Percentiles rank a stretch among this genome's conserved stretches.
phyloP scores from a whole-genome alignment of 2,888 invertebrate species.

The Hoplodrina blanda region DNA sequence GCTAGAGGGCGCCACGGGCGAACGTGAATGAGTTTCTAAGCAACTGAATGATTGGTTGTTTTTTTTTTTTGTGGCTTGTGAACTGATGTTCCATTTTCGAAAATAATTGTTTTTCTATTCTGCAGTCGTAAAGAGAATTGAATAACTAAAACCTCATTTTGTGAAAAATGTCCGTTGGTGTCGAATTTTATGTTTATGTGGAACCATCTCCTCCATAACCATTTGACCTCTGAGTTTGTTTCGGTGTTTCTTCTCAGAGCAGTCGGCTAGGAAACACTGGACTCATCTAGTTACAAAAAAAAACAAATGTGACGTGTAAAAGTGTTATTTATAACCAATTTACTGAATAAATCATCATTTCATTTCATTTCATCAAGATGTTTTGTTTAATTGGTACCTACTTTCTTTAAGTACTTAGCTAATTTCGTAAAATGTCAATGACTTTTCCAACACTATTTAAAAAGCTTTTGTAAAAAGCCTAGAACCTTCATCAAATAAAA shows the following conservation, averaged over 20 bases:
- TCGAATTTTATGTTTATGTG: slow-evolving; percentile 1
- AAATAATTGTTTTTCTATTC: background rate
- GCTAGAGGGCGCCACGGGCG: slow-evolving; percentile 34
- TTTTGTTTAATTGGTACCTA: background rate
- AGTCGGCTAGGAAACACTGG: too few species aligned
- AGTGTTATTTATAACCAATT: too few species aligned
- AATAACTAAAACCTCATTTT: background rate
- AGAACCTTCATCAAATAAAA: background rate
- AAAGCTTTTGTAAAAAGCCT: background rate
- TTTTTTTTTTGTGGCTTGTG: background rate
- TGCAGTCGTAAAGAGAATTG: background rate
- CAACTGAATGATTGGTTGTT: slow-evolving; percentile 2
- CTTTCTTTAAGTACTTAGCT: background rate
- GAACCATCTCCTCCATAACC: too few species aligned
- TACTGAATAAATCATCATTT: too few species aligned
- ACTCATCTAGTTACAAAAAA: too few species aligned
- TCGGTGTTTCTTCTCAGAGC: too few species aligned
- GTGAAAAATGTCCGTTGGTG: background rate
- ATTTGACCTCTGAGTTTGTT: too few species aligned
- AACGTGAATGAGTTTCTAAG: slow-evolving; percentile 27
- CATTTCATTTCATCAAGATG: too few species aligned
- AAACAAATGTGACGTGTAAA: too few species aligned
- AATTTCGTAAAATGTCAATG: background rate
- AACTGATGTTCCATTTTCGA: background rate
- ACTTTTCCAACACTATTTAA: background rate